phyloP scores from a whole-genome alignment of 1,140 invertebrate species.

The Apis dorsata region DNA sequence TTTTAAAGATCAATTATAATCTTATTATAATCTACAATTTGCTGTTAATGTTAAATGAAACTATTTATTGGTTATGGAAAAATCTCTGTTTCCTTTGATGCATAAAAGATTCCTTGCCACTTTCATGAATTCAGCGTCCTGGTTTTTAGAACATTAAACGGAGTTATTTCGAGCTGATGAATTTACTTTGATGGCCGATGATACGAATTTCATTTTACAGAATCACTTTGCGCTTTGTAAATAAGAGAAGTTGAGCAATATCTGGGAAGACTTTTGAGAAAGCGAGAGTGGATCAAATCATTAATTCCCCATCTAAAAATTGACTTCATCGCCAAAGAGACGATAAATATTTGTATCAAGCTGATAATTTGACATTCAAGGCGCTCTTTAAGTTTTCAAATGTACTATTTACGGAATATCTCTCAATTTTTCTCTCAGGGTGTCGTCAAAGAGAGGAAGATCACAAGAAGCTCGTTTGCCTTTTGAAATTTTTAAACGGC shows the following conservation, averaged over 20 bases:
- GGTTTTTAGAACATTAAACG: neutral
- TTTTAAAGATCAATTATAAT: too few species aligned
- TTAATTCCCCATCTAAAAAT: too few species aligned
- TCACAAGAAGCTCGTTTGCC: conserved; percentile 19
- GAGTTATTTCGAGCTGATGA: neutral
- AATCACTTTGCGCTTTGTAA: too few species aligned
- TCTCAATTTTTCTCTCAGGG: neutral
- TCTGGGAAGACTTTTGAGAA: too few species aligned
- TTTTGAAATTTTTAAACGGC: conserved; percentile 31
- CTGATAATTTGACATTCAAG: neutral
- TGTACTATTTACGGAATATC: neutral
- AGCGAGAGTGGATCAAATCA: too few species aligned
- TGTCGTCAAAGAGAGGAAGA: neutral
- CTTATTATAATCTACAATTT: too few species aligned
- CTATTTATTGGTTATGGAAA: too few species aligned
- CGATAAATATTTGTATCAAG: neutral
- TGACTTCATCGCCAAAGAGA: neutral
- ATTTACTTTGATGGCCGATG: neutral
- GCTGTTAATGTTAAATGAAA: too few species aligned
- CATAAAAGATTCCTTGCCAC: neutral
- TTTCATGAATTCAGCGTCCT: neutral
- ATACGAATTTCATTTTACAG: too few species aligned
- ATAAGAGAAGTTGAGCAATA: too few species aligned
- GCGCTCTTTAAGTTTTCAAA: neutral
- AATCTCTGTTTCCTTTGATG: too few species aligned